Base-by-base conservation (phyloP, 2,797 vertebrate genomes). In the Acanthopagrus latus region DNA sequence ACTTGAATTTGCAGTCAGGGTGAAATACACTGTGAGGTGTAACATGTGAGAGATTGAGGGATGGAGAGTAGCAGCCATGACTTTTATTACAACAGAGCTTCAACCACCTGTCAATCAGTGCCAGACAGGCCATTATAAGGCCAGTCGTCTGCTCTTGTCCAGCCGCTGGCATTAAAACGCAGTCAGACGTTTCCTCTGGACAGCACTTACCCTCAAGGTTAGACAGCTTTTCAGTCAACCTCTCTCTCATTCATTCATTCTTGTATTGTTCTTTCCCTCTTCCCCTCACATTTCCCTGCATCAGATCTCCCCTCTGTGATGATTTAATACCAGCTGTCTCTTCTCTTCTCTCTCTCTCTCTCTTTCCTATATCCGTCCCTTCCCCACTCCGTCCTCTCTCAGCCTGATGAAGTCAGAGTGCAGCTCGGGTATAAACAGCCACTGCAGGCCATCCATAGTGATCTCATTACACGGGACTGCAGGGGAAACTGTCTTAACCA, bases 391-490 rank as follows among this genome's bases (percentile, higher is more conserved):
- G 56, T 72, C 67, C 80, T 79, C 78, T 48, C 82, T 76, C 71
- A 77, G 78, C 62, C 74, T 80, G 83, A 90, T 90, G 85, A 91
- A 89, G 89, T 91, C 90, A 91, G 90, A 88, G 91, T 81, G 83
- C 84, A 85, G 86, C 85, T 77, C 18, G 74, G 70, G 74, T 81
- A 81, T 69, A 91, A 87, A 90, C 81, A 90, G 82, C 84, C 79
- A 87, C 89, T 88, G 87, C 80, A 79, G 86, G 89, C 79, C 83
- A 89, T 91, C 87, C 71, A 79, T 86, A 86, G 88, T 90, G 91
- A 94, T 94, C 89, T 90, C 90, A 93, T 94, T 94, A 94, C 83
- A 76, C 77, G 56, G 62, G 72, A 89, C 94, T 93, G 88, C 92
- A 89, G 92, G 91, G 86, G 79, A 76, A 91, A 83, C 86, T 92